Conservation (phyloP, 2,797 vertebrate genomes). For the Propithecus deckenii region DNA sequence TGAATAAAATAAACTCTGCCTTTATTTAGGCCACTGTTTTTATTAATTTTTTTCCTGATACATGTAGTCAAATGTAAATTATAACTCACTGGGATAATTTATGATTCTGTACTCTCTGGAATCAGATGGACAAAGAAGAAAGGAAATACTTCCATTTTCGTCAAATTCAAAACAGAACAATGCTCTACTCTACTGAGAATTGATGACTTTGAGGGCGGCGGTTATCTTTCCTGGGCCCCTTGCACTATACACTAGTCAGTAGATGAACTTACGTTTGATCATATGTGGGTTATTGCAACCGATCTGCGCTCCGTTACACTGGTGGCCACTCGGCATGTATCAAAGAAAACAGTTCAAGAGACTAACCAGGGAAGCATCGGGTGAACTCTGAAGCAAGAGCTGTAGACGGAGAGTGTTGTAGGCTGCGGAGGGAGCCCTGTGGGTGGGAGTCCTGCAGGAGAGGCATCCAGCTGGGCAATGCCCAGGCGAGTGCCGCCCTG, state of each 20-base stretch:
- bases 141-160: not conserved
- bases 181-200: not conserved
- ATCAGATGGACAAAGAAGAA: not conserved
- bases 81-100: not conserved
- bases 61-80: not conserved
- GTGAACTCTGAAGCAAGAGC: not conserved
- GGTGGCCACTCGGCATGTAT: not conserved
- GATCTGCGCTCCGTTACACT: not conserved
- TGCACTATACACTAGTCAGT: not conserved
- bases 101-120: not conserved
- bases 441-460: not conserved
- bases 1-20: not conserved
- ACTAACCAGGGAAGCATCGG: not conserved
- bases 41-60: not conserved
- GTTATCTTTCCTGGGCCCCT: rapidly evolving
- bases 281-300: not conserved
- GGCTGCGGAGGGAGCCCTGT: not conserved
- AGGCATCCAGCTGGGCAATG: not conserved
- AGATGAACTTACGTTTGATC: not conserved
- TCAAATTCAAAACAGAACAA: not conserved
- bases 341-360: not conserved
- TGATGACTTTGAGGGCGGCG: not conserved
- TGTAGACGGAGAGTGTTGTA: not conserved
- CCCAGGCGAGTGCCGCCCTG: rapidly evolving
- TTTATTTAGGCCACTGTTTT: not conserved